Evolutionary conservation across 2,888 invertebrate genomes (phyloP), one percentile per base, ranked within the genome.

Genomic region (Thecocarcelia acutangulata): DNA sequence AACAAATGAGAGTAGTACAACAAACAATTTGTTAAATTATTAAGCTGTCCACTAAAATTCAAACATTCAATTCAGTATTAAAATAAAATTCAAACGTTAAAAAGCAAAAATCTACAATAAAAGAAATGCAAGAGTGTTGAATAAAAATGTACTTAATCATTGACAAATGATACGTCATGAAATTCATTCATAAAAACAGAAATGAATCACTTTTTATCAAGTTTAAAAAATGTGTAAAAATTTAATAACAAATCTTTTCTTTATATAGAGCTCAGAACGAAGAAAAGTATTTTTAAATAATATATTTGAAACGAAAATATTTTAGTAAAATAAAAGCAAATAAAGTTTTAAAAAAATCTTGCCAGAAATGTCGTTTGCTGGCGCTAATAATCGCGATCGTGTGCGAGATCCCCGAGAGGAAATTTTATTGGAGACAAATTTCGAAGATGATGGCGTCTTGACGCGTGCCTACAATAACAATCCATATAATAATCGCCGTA

Each of bases 371-470:
- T 52, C 80, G 52, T 74, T 83, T 19, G 80, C 85, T 37, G 84
- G 80, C 11, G 85, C 77, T 52, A 87, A 84, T 72, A 87, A 89
- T 81, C 89, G 89, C 3, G 89, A 90, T 86, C 89, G 88, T 33
- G 83, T 88, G 63, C 87, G 89, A n/a, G 91, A 91, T 88, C 90
- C 89, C 2, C 90, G 91, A 70, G 91, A 91, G 84, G 90, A 91
- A 83, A 90, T 91, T 61, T 85, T 91, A n/a, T 87, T 91, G 78
- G 91, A 91, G 86, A 91, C 91, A 13, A 91, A 91, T 85, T 91
- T 91, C 75, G 91, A 91, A 85, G 90, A 90, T 50, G 91, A 91
- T 75, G 90, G 89, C 56, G 86, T 90, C n/a, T 83, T 90, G 63
- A 91, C 91, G 24, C 88, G 88, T 44, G 91, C 91, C 52, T 90